phyloP scores from a whole-genome alignment of 2,888 invertebrate species.

The Xestia ashworthii region DNA sequence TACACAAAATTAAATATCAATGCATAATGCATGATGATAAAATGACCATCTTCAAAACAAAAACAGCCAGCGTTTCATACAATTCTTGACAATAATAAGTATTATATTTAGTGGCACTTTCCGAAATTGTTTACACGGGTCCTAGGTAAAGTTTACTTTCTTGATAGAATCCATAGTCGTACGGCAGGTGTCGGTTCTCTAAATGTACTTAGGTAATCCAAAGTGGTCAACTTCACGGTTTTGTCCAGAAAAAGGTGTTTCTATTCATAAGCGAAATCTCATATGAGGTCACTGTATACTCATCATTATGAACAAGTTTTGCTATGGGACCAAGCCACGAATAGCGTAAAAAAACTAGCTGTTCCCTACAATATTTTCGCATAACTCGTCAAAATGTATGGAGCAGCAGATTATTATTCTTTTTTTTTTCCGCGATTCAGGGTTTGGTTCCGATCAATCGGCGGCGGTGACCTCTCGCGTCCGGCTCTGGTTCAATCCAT shows the following conservation, averaged over 20 bases:
- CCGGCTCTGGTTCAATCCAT: too few species aligned
- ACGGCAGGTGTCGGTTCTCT: slow-evolving; percentile 26
- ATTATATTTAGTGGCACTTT: slow-evolving; percentile 59
- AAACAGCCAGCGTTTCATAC: slow-evolving; percentile 10
- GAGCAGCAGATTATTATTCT: too few species aligned
- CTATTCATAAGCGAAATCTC: too few species aligned
- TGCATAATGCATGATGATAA: neutral
- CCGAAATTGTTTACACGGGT: slow-evolving; percentile 69
- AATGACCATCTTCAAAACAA: neutral
- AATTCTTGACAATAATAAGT: slow-evolving; percentile 6
- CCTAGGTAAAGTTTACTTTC: slow-evolving; percentile 70
- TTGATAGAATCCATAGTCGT: slow-evolving; percentile 65
- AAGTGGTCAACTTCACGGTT: slow-evolving; percentile 34
- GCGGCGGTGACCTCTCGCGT: too few species aligned
- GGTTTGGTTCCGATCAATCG: too few species aligned
- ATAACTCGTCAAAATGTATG: too few species aligned
- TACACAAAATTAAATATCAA: neutral
- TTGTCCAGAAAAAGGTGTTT: slow-evolving; percentile 34
- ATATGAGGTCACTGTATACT: too few species aligned
- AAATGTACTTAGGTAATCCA: slow-evolving; percentile 16
- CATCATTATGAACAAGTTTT: too few species aligned
- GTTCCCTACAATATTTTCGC: too few species aligned
- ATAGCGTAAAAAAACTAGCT: too few species aligned
- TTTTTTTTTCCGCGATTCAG: too few species aligned
- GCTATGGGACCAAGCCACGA: too few species aligned